Base-by-base conservation (phyloP, 2,113 vertebrate genomes). In the Penelope pileata region DNA sequence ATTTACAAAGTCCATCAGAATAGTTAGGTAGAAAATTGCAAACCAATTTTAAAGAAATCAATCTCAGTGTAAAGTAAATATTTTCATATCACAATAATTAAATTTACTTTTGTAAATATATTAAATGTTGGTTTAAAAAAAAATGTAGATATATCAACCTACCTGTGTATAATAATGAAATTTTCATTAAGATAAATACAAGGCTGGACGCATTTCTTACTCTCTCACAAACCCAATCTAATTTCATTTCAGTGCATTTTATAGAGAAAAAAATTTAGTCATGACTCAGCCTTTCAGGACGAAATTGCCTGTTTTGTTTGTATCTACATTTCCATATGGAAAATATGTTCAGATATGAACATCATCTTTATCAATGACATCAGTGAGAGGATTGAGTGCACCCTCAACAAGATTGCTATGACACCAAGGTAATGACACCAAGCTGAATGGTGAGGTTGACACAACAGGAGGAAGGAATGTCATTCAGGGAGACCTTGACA, bases 201-300 rank as follows among this genome's bases (percentile, higher is more conserved):
- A 34, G 2, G 4, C 0, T 3, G 16, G 10, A 36, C 2, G 2
- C 1, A 17, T 83, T 59, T 51, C 18, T n/a, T n/a, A 29, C 63
- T 70, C 19, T 91, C 45, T 70, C 77, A 13, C 12, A 50, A 84
- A 45, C 5, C 22, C 1, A 56, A 38, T 9, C 8, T 34, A 24
- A 10, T 38, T 5, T 34, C 0, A 58, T 78, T 64, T 69, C 7
- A 5, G 1, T 42, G 15, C 64, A 29, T 47, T 59, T 73, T 78
- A 1, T 16, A 56, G 7, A 56, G 15, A 45, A 74, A 34, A 29
- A 45, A 34, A 11, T 27, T 8, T 32, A 59, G 26, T 18, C 11
- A 21, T 34, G 5, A 73, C 24, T 4, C 0, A 56, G 1, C 27
- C 30, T 23, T 69, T 29, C 10, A 29, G 51, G 9, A 45, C 17